These are phyloP conservation scores for Rhopalosiphum padi DNA, from an alignment of 1,140 invertebrate genomes.

Conservation along the genomic window DNA sequence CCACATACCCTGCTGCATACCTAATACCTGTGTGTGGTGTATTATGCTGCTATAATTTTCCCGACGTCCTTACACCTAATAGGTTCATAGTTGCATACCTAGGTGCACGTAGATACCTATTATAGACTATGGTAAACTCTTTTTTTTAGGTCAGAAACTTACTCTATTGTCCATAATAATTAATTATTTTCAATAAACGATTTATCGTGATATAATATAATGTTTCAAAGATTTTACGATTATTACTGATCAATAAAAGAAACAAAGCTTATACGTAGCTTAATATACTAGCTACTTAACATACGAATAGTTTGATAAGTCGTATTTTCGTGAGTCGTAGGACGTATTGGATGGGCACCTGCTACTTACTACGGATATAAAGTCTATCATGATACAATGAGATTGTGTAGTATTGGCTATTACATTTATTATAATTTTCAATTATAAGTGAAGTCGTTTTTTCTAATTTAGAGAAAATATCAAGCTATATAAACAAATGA, in stretches of 20 bases:
- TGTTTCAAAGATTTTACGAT: neutral
- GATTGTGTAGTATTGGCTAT: neutral
- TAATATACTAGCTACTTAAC: too few relatives aligned
- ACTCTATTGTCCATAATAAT: neutral
- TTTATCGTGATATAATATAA: neutral
- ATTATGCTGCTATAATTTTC: neutral
- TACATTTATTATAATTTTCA: neutral
- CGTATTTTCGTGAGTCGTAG: neutral
- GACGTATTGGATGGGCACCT: too few relatives aligned
- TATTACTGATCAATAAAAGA: neutral
- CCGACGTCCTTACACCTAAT: neutral
- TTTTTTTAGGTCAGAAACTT: neutral
- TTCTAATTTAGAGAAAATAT: neutral
- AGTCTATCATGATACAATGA: neutral
- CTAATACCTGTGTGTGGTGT: neutral
- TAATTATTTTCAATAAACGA: neutral
- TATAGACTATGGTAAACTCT: neutral
- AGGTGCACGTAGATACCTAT: neutral
- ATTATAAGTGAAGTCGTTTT: neutral
- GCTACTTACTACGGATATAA: too few relatives aligned
- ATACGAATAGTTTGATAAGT: neutral
- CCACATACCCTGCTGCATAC: neutral
- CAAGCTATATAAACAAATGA: neutral
- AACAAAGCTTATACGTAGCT: neutral
- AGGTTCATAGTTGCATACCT: neutral